These are phyloP conservation scores for Trichosurus vulpecula DNA, from an alignment of 2,797 vertebrate genomes.

Conservation along the genomic window DNA sequence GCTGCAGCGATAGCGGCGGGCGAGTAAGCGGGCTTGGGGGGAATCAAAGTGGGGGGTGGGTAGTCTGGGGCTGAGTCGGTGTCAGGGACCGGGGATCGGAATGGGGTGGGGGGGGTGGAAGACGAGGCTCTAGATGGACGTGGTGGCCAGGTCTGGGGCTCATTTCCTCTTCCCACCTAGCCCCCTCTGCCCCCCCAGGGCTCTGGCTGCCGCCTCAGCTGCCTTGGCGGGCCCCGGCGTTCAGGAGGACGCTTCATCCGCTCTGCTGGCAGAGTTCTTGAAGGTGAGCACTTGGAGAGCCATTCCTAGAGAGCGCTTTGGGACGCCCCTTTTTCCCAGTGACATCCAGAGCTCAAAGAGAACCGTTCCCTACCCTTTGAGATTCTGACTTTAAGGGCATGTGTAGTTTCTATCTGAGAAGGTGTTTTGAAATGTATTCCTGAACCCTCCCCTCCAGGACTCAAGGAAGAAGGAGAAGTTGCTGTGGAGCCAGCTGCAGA, in stretches of 20 bases:
- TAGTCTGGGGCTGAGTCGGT: too few relatives aligned
- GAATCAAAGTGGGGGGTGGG: neutral
- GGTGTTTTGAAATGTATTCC: neutral
- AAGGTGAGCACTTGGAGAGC: neutral
- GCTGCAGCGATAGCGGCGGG: too few relatives aligned
- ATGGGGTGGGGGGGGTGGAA: too few relatives aligned
- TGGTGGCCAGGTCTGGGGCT: neutral
- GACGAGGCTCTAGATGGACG: too few relatives aligned
- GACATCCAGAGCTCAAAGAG: too few relatives aligned
- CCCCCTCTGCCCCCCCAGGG: too few relatives aligned
- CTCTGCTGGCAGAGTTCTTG: neutral
- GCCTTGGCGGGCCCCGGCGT: neutral
- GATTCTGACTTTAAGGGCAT: too few relatives aligned
- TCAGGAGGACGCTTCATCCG: neutral
- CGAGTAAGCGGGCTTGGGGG: neutral
- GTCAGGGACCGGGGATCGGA: fast-evolving
- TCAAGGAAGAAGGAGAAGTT: slow-evolving; percentile 76
- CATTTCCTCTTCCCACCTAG: neutral
- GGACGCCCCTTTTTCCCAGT: too few relatives aligned
- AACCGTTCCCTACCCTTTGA: neutral
- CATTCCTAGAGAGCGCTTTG: too few relatives aligned
- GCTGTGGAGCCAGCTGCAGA: slow-evolving; percentile 78
- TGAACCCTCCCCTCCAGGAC: slow-evolving; percentile 38
- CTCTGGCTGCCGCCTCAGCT: neutral
- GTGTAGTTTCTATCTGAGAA: too few relatives aligned